Base-by-base conservation (phyloP, 1,140 invertebrate species). In the Venturia canescens region DNA sequence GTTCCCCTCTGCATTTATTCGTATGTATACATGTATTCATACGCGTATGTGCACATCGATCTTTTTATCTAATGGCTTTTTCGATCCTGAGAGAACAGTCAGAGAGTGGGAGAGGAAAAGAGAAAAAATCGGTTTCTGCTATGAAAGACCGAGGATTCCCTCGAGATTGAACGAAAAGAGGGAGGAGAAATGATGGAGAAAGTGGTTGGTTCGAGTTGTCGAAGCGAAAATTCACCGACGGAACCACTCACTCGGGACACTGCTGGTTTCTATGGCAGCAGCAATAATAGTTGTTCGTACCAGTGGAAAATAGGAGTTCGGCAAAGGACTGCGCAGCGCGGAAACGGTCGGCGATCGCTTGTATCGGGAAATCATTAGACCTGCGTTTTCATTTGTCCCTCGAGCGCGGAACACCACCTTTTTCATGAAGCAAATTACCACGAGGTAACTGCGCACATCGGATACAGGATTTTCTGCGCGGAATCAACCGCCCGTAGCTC, bases 211-310 rank as follows among this genome's bases (percentile, higher is more conserved):
- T 53, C 11, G 50, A 53, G n/a, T 53, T 18, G 16, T 53, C 50
- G 50, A 53, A 53, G n/a, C 53, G 23, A 60, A 77, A 77, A 60
- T 29, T 77, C 29, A 27, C 44, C 31, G 70, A 18, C 13, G 21
- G 6, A 31, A 72, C 21, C 70, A 31, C 70, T 72, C 50, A 53
- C 50, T 53, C 50, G 50, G 50, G 16, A 53, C 18, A 53, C n/a
- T 53, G 50, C 7, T 53, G 50, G 50, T 53, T 53, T 53, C 50
- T 53, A 21, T 53, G 50, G 50, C 16, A 21, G 18, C n/a, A 53
- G 50, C 50, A 53, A n/a, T 53, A 53, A 53, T 21, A 53, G 50
- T 53, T 53, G 6, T n/a, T 53, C 50, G 38, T 1, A 1, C 50
- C n/a, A 53, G 18, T 21, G n/a, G 50, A 53, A 53, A 53, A 7